Evolutionary conservation across 2,797 vertebrate genomes (phyloP).

Genomic region (Scolopax rusticola): DNA sequence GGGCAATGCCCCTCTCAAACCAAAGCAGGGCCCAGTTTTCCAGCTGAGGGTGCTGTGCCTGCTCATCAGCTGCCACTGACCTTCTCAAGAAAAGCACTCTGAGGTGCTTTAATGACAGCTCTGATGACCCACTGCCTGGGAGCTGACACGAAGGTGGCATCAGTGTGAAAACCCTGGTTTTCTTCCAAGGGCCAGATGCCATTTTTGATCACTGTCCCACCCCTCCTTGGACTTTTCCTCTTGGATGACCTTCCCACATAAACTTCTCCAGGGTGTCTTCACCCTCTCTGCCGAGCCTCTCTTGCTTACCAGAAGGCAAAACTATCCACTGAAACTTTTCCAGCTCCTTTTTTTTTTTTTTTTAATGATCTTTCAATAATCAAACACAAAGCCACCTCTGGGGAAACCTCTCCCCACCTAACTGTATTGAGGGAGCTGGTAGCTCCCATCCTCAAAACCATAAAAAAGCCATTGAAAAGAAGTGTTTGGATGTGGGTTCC

Average conservation of each 20-base stretch:
- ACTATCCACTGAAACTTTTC: background rate
- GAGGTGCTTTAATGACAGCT: background rate
- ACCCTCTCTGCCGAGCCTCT: background rate
- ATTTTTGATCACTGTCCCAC: background rate
- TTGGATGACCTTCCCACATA: background rate
- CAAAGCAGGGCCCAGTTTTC: background rate
- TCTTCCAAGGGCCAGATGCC: background rate
- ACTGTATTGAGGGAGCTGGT: fast-evolving
- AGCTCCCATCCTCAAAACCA: no score
- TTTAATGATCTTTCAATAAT: background rate
- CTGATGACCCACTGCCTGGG: background rate
- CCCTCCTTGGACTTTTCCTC: background rate
- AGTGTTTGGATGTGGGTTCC: background rate
- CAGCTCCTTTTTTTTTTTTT: background rate
- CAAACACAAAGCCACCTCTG: background rate
- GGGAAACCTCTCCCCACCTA: background rate
- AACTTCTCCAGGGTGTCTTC: background rate
- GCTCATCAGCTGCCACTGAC: background rate
- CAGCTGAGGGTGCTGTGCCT: background rate
- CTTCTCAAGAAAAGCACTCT: background rate
- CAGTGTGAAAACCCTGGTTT: background rate
- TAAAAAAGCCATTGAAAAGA: background rate
- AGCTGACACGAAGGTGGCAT: background rate
- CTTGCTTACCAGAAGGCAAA: background rate
- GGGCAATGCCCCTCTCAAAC: fast-evolving